Evolutionary conservation across 2,888 invertebrate species (phyloP).

Genomic region (Lasius fuliginosus): DNA sequence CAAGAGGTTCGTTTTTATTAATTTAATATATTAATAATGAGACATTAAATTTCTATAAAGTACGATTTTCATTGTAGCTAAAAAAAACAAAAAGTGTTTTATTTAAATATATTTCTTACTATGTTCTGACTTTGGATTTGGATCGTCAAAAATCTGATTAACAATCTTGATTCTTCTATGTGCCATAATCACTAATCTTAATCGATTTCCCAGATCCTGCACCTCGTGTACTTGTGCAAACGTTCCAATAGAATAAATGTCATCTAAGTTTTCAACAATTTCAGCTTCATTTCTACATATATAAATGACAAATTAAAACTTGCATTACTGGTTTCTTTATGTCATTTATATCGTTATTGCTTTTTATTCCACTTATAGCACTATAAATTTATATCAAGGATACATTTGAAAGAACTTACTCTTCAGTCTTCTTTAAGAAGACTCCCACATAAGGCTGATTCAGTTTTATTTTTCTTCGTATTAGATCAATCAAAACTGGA

Average conservation of each 20-base stretch:
- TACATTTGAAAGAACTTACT: constrained; percentile 86
- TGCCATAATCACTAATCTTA: constrained; percentile 97
- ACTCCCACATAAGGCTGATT: constrained; percentile 99
- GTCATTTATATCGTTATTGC: neutral
- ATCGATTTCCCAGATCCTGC: constrained; percentile 96
- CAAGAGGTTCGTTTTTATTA: constrained; percentile 2
- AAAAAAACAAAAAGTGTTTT: constrained; percentile 24
- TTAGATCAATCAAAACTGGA: constrained; percentile 94
- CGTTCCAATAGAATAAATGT: constrained; percentile 96
- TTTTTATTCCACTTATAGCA: neutral
- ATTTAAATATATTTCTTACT: constrained; percentile 84
- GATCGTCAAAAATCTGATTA: constrained; percentile 92
- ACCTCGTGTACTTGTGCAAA: constrained; percentile 99
- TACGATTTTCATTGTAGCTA: neutral
- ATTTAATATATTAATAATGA: neutral
- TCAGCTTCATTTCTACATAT: constrained; percentile 92
- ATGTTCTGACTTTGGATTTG: constrained; percentile 88
- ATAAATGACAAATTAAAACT: neutral
- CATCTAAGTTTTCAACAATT: constrained; percentile 93
- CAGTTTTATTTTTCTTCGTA: constrained; percentile 96
- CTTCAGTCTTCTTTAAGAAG: constrained; percentile 97
- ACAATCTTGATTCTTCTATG: constrained; percentile 95
- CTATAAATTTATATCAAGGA: neutral
- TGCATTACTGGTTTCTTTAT: constrained; percentile 2
- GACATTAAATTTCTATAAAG: constrained; percentile 1